Evolutionary conservation across 2,113 vertebrate species (phyloP).

Genomic region (Onychostoma macrolepis): DNA sequence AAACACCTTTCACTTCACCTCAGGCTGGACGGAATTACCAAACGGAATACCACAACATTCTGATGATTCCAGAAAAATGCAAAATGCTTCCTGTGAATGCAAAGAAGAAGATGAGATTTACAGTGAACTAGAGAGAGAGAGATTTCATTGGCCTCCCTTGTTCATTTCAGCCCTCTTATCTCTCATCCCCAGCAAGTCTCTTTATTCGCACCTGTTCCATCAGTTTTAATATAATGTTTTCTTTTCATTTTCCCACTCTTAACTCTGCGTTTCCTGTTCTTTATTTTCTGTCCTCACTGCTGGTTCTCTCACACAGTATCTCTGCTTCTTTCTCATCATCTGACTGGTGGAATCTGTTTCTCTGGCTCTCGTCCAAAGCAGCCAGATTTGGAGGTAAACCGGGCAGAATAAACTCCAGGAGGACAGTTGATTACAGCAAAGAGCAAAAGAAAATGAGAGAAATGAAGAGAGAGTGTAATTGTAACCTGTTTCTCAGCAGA

Average conservation of each 20-base stretch:
- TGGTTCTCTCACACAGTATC: constrained; percentile 7
- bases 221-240: constrained; percentile 8
- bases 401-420: constrained; percentile 57
- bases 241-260: constrained; percentile 8
- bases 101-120: constrained; percentile 9
- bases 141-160: background rate
- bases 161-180: background rate
- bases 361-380: constrained; percentile 64
- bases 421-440: constrained; percentile 21
- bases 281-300: background rate
- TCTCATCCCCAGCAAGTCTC: constrained; percentile 9
- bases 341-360: constrained; percentile 57
- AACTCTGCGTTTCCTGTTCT: background rate
- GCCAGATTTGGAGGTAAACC: constrained; percentile 71
- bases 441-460: background rate
- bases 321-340: constrained; percentile 11
- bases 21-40: background rate
- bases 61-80: constrained; percentile 17
- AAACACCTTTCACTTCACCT: background rate
- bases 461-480: background rate
- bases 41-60: background rate
- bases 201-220: background rate
- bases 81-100: constrained; percentile 10
- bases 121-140: constrained; percentile 4
- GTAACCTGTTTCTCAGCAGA: background rate